These are phyloP conservation scores for Ammospiza maritima DNA, from an alignment of 2,797 vertebrate genomes.

Conservation along the genomic window DNA sequence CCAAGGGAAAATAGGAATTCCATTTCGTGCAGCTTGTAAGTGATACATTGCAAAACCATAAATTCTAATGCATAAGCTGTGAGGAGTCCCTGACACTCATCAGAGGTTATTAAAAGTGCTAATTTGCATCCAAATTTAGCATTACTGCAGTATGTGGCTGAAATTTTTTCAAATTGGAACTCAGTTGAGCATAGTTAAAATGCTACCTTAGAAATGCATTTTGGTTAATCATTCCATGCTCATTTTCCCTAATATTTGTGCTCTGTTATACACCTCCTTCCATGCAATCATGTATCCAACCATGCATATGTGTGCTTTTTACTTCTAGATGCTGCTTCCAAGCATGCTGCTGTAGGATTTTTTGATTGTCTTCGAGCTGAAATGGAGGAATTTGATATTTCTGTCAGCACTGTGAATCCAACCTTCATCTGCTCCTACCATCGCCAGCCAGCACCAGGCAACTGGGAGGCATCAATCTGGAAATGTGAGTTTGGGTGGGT, in stretches of 20 bases:
- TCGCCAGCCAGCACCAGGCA: slow-evolving; percentile 64
- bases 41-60: slow-evolving; percentile 1
- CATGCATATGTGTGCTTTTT: background rate
- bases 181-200: background rate
- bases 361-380: slow-evolving; percentile 95
- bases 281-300: background rate
- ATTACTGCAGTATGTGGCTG: background rate
- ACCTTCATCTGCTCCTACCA: slow-evolving; percentile 87
- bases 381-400: slow-evolving; percentile 90
- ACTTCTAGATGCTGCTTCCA: slow-evolving; percentile 89
- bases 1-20: slow-evolving; percentile 91
- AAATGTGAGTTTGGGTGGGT: slow-evolving; percentile 81
- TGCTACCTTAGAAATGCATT: background rate
- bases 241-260: background rate
- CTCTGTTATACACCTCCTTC: background rate
- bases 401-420: slow-evolving; percentile 92
- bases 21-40: slow-evolving; percentile 95
- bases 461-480: slow-evolving; percentile 79
- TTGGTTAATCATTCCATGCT: background rate
- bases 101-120: background rate
- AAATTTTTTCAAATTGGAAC: background rate
- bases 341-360: slow-evolving; percentile 92
- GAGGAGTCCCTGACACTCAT: background rate
- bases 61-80: background rate
- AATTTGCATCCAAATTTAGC: background rate